Base-by-base conservation (phyloP, 2,888 invertebrate species). In the Agonopterix heracliana region DNA sequence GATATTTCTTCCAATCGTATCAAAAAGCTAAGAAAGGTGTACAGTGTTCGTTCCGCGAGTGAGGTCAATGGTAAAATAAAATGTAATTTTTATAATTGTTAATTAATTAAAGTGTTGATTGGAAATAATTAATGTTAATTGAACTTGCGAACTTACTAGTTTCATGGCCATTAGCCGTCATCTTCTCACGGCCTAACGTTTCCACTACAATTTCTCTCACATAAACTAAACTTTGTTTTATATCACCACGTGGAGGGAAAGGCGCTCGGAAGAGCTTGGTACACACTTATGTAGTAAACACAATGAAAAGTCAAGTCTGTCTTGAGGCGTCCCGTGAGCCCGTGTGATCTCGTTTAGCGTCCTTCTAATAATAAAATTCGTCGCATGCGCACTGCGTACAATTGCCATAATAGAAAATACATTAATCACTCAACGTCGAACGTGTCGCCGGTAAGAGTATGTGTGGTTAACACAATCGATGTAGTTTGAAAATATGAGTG, bases 321-420 rank as follows among this genome's bases (percentile, higher is more conserved):
- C 55, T 52, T 56, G 57, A 64, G 63, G 59, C 64, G 61, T 53
- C 54, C 61, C 57, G 66, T 57, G 54, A 61, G 64, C 59, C 62
- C 73, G 78, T 78, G 73, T 71, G 76, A 67, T 77, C 75, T 63
- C 71, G 68, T 66, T 71, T 67, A 71, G 54, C 65, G 75, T 76
- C 61, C 67, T 66, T 70, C 70, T 76, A 77, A 72, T 78, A 84
- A 82, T 83, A 81, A 71, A 74, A 74, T 66, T 69, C 67, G 74
- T 74, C 81, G 78, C 86, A 81, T 82, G 86, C 86, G 86, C 85
- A 74, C 71, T 75, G 54, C 68, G 74, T 65, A 69, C 82, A 78
- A 81, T 85, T 78, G 80, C 71, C 72, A 69, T 83, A 81, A 82
- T 78, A 78, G 77, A 80, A 78, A 78, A 80, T 68, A 75, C 65